Conservation (phyloP, 2,113 vertebrate species). For the Pelodiscus sinensis region DNA sequence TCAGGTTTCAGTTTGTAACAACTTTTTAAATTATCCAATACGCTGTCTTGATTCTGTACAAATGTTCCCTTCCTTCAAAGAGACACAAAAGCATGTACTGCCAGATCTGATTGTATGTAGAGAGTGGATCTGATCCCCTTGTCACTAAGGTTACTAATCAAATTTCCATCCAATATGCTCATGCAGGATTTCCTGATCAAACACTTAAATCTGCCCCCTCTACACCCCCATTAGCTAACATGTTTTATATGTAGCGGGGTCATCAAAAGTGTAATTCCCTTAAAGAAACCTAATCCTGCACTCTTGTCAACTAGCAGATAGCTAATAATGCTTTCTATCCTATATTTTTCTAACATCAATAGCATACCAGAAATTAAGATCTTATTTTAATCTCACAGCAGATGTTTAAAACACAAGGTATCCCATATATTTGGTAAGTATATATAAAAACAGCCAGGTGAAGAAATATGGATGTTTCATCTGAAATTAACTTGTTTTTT, state of each 20-base stretch:
- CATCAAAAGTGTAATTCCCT: slow-evolving; percentile 91
- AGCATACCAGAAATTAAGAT: slow-evolving; percentile 72
- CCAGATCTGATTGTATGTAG: slow-evolving; percentile 89
- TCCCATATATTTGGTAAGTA: background rate
- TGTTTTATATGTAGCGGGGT: slow-evolving; percentile 92
- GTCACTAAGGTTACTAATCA: slow-evolving; percentile 95
- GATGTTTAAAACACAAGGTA: slow-evolving; percentile 71
- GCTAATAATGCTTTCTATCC: slow-evolving; percentile 74
- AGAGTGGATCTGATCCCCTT: slow-evolving; percentile 86
- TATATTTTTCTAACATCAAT: slow-evolving; percentile 74
- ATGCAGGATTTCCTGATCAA: slow-evolving; percentile 93
- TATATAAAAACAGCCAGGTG: slow-evolving; percentile 50
- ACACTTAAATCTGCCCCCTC: slow-evolving; percentile 85
- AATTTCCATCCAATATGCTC: slow-evolving; percentile 92
- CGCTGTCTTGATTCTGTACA: slow-evolving; percentile 82
- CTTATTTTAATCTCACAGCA: slow-evolving; percentile 71
- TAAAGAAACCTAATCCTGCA: slow-evolving; percentile 92
- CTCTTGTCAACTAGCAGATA: slow-evolving; percentile 82
- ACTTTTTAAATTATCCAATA: slow-evolving; percentile 80
- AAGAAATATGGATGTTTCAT: slow-evolving; percentile 53
- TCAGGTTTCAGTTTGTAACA: slow-evolving; percentile 79
- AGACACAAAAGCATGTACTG: slow-evolving; percentile 84
- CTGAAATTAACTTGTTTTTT: background rate
- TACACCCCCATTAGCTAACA: slow-evolving; percentile 91
- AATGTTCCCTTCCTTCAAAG: slow-evolving; percentile 86